Evolutionary conservation across 2,113 vertebrate species (phyloP), one percentile per base, ranked within the genome.

Genomic region (Myrmecobius fasciatus): DNA sequence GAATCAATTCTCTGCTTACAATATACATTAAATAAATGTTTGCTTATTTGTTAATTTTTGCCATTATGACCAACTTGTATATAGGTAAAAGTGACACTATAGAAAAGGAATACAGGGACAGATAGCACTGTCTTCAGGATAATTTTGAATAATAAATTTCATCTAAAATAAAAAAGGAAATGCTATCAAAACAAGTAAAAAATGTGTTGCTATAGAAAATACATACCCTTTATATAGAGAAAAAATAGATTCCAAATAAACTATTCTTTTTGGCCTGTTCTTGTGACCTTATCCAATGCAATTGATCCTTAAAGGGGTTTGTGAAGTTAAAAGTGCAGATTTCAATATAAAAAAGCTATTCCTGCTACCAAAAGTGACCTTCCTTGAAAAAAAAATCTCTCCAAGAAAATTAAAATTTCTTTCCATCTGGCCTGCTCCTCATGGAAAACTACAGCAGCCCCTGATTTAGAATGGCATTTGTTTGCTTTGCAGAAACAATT

Each of bases 401-500:
- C n/a, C 20, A 83, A 83, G 36, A 83, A 83, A 83, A 83, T 83
- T 24, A 83, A 43, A 83, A 83, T 20, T 75, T 75, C 14, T 83
- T n/a, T 43, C 20, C 17, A 0, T 31, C 17, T 22, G n/a, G n/a
- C 67, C n/a, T 83, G 5, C 7, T 83, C 20, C 6, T 43, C 67
- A 83, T 22, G 17, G 2, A 83, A 83, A 83, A 83, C 36, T 20
- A 83, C 67, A 83, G 67, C 67, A 43, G 67, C n/a, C 67, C 25
- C 49, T 26, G 3, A 90, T 90, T 90, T 43, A 90, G 48, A 90
- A 90, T 90, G 9, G 48, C 28, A 51, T 90, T 90, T 90, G 89
- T 47, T 90, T 90, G 47, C 47, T 49, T 49, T 26, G 47, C 90
- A 96, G 97, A 95, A 48, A 1, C 4, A 31, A 95, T 97, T 94